Evolutionary conservation across 2,797 vertebrate species (phyloP).

Genomic region (Cheirogaleus major): DNA sequence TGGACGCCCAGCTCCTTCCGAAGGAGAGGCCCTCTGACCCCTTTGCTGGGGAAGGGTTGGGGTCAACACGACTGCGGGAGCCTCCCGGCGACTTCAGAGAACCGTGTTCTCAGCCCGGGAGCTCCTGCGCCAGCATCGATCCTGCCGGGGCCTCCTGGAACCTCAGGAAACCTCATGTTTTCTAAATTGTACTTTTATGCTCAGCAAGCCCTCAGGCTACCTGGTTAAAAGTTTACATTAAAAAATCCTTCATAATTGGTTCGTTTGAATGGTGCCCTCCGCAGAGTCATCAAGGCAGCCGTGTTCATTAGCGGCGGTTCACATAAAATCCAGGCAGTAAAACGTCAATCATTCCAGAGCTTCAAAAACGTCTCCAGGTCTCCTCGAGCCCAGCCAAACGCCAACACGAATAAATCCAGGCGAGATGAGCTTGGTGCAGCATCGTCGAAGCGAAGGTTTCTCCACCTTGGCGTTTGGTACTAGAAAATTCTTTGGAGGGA

Average conservation of each 20-base stretch:
- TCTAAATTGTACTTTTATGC: slow-evolving; percentile 85
- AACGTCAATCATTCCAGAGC: slow-evolving; percentile 64
- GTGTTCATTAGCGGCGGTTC: slow-evolving; percentile 82
- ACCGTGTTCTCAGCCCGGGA: not conserved
- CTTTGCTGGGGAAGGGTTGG: not conserved
- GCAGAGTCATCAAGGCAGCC: slow-evolving; percentile 80
- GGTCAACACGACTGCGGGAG: fast-evolving
- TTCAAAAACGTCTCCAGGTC: slow-evolving; percentile 54
- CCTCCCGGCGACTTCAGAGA: not conserved
- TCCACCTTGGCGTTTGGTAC: fast-evolving
- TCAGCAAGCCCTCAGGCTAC: slow-evolving; percentile 84
- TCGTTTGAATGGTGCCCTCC: slow-evolving; percentile 84
- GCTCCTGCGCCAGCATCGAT: slow-evolving; percentile 41
- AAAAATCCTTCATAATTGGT: slow-evolving; percentile 85
- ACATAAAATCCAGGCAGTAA: slow-evolving; percentile 79
- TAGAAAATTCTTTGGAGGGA: not conserved
- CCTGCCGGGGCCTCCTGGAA: slow-evolving; percentile 76
- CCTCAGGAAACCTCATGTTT: slow-evolving; percentile 84
- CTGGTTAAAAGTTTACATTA: slow-evolving; percentile 85
- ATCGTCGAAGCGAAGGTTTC: not conserved
- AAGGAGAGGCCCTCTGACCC: not conserved
- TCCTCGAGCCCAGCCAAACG: not conserved
- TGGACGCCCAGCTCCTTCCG: not conserved
- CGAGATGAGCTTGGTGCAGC: fast-evolving
- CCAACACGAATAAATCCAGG: not conserved